A percentile compares a stretch with the other conserved stretches of the same genome.
These are phyloP conservation scores for Indicator indicator DNA, from an alignment of 2,113 vertebrate species.

Conservation along the genomic window DNA sequence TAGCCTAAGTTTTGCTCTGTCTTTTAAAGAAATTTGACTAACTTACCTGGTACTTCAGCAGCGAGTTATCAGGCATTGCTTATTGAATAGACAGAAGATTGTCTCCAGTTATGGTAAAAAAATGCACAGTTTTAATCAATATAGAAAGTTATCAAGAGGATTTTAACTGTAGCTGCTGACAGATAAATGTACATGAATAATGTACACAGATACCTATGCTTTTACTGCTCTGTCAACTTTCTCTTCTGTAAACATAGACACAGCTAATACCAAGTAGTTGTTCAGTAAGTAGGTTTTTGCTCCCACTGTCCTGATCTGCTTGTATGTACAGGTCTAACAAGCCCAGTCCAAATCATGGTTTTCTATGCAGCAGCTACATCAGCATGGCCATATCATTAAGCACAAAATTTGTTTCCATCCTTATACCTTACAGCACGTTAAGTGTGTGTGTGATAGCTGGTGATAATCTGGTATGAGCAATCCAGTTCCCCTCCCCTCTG, in stretches of 20 bases:
- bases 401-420: not conserved
- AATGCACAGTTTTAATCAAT: not conserved
- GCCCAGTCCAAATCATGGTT: not conserved
- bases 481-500: not conserved
- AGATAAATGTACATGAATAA: constrained; percentile 43
- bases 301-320: not conserved
- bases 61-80: not conserved
- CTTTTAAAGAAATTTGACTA: not conserved
- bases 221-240: not conserved
- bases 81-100: not conserved
- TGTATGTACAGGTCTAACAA: not conserved
- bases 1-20: not conserved
- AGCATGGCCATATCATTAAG: not conserved
- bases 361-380: not conserved
- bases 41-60: not conserved
- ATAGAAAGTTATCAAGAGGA: not conserved
- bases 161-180: constrained; percentile 32
- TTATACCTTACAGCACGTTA: not conserved
- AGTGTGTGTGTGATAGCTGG: not conserved
- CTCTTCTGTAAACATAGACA: not conserved
- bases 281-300: not conserved
- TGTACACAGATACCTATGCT: not conserved
- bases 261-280: not conserved
- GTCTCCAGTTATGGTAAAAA: constrained; percentile 36
- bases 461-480: not conserved